A percentile compares a stretch with the other conserved stretches of the same genome.
These are phyloP conservation scores for Cynaeus angustus DNA, from an alignment of 2,888 invertebrate genomes.

Conservation along the genomic window DNA sequence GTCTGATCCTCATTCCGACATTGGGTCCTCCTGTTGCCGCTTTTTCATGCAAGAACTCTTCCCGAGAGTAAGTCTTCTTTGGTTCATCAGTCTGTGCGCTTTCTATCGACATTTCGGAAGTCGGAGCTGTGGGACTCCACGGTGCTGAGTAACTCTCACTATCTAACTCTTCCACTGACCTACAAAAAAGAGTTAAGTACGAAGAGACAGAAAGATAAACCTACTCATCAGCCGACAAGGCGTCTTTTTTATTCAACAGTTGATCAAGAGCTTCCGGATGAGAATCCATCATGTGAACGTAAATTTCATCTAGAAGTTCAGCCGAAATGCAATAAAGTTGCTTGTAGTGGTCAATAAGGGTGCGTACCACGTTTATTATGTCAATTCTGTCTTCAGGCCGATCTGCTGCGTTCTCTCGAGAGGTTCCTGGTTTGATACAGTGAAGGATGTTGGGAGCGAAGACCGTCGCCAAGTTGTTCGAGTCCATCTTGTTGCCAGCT, in stretches of 20 bases:
- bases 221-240: conserved; percentile 71
- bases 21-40: conserved; percentile 82
- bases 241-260: conserved; percentile 73
- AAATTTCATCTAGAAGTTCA: conserved; percentile 89
- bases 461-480: conserved; percentile 92
- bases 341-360: conserved; percentile 82
- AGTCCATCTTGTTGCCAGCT: conserved; percentile 95
- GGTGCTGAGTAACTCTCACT: conserved; percentile 71
- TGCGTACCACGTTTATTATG: conserved; percentile 91
- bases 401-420: conserved; percentile 72
- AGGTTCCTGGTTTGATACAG: conserved; percentile 76
- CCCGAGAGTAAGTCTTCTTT: conserved; percentile 81
- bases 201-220: conserved; percentile 52
- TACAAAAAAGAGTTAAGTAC: conserved; percentile 52
- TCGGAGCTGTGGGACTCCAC: conserved; percentile 66
- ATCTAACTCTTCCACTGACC: conserved; percentile 71
- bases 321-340: conserved; percentile 85
- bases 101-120: conserved; percentile 62
- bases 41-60: conserved; percentile 83
- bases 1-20: conserved; percentile 70
- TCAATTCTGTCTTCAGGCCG: conserved; percentile 88
- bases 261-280: conserved; percentile 88
- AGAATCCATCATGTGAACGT: conserved; percentile 88
- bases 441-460: conserved; percentile 96
- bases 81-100: conserved; percentile 60